A percentile compares a stretch with the other conserved stretches of the same genome.
Evolutionary conservation across 2,888 invertebrate genomes (phyloP).

Genomic region (Rhamphomyia laevipes): DNA sequence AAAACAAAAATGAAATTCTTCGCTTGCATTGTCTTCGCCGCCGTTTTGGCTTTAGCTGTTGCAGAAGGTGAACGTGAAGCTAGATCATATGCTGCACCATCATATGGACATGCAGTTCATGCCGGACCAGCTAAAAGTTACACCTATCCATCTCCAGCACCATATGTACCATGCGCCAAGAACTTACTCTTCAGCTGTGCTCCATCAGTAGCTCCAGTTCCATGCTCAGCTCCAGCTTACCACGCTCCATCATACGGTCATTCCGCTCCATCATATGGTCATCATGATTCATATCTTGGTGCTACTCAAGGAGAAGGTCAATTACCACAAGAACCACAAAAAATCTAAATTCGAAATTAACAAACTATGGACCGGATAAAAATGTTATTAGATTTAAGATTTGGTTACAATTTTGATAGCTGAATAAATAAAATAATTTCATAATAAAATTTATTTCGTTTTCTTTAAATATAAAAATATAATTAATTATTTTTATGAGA

Average conservation of each 20-base stretch:
- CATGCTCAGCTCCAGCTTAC: conserved; percentile 17
- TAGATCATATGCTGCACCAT: background rate
- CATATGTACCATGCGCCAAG: conserved; percentile 23
- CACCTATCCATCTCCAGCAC: background rate
- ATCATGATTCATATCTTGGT: background rate
- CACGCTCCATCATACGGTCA: too few species aligned
- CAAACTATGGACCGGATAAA: too few species aligned
- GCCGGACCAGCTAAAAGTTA: background rate
- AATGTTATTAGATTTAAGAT: too few species aligned
- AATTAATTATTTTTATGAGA: too few species aligned
- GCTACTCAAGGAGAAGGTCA: too few species aligned
- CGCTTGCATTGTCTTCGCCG: background rate
- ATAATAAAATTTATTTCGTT: too few species aligned
- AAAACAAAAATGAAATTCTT: background rate
- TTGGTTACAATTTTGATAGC: too few species aligned
- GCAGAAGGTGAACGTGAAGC: background rate
- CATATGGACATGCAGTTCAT: background rate
- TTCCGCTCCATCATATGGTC: conserved; percentile 1
- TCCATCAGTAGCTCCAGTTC: conserved; percentile 26
- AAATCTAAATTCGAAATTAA: too few species aligned
- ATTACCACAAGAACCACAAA: too few species aligned
- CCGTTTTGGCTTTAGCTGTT: background rate
- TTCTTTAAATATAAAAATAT: too few species aligned
- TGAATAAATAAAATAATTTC: too few species aligned
- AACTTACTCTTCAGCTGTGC: conserved; percentile 31